These are phyloP conservation scores for Lithophane leautieri DNA, from an alignment of 2,888 invertebrate genomes.

Conservation along the genomic window DNA sequence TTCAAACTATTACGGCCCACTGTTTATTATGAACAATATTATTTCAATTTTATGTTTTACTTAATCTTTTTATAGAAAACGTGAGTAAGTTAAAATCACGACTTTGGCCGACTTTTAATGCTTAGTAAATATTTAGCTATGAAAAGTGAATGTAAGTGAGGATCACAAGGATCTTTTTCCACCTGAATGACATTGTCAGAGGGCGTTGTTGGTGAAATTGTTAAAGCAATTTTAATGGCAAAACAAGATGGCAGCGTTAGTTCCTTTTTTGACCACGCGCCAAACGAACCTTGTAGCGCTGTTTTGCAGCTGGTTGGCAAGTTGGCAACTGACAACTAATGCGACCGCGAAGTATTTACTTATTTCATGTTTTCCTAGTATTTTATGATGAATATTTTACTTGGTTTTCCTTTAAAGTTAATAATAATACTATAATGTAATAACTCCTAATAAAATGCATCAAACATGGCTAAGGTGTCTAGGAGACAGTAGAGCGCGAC, in stretches of 20 bases:
- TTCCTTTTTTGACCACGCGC: neutral
- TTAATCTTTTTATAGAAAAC: slow-evolving; percentile 52
- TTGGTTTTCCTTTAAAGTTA: slow-evolving; percentile 26
- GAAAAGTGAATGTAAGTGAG: neutral
- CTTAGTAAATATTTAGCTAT: slow-evolving; percentile 13
- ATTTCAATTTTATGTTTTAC: slow-evolving; percentile 51
- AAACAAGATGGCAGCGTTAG: neutral
- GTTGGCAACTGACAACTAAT: slow-evolving; percentile 28
- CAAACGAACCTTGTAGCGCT: no score
- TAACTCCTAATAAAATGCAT: neutral
- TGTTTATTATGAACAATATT: slow-evolving; percentile 64
- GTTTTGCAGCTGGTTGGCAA: neutral
- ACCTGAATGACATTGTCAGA: neutral
- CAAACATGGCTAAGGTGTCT: neutral
- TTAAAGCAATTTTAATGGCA: no score
- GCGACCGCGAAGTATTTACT: neutral
- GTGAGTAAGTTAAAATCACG: slow-evolving; percentile 45
- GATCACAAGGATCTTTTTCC: neutral
- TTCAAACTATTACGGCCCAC: slow-evolving; percentile 68
- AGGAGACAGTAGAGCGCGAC: neutral
- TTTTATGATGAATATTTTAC: slow-evolving; percentile 18
- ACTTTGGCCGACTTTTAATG: slow-evolving; percentile 30
- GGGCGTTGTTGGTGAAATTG: neutral
- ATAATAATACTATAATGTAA: neutral
- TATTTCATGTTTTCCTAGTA: slow-evolving; percentile 22